phyloP scores from a whole-genome alignment of 2,113 vertebrate species.

The Chiloscyllium plagiosum region DNA sequence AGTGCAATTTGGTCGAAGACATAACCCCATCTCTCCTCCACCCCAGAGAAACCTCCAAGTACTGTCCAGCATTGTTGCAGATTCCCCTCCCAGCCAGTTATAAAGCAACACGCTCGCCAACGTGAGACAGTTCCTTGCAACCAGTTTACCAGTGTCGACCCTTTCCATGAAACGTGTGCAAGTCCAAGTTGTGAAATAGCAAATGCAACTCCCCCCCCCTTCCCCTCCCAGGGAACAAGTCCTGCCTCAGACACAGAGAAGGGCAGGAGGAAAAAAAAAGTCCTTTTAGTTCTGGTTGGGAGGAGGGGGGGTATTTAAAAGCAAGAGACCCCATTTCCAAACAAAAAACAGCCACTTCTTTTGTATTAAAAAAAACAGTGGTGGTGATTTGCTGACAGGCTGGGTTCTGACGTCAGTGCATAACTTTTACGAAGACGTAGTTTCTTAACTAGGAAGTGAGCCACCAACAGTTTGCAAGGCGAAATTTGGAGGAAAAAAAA shows the following conservation, averaged over 20 bases:
- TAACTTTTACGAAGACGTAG: conserved; percentile 25
- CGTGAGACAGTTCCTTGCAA: not conserved
- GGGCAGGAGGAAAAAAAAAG: not conserved
- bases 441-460: conserved; percentile 27
- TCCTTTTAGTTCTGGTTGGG: not conserved
- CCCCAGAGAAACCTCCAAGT: not conserved
- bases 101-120: not conserved
- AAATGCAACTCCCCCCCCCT: not conserved
- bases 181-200: not conserved
- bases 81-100: no score
- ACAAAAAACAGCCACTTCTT: no score
- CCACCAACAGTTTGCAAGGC: not conserved
- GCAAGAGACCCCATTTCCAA: not conserved
- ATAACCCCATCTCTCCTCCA: no score
- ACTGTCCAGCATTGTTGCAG: not conserved
- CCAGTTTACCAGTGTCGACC: not conserved
- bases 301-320: no score
- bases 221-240: not conserved
- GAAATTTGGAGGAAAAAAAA: no score
- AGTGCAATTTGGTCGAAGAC: not conserved
- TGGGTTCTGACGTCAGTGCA: conserved; percentile 5
- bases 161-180: not conserved
- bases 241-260: not conserved
- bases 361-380: no score
- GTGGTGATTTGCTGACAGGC: not conserved